A percentile compares a stretch with the other conserved stretches of the same genome.
These are phyloP conservation scores for Spisula solida DNA, from an alignment of 2,888 invertebrate species.

Conservation along the genomic window DNA sequence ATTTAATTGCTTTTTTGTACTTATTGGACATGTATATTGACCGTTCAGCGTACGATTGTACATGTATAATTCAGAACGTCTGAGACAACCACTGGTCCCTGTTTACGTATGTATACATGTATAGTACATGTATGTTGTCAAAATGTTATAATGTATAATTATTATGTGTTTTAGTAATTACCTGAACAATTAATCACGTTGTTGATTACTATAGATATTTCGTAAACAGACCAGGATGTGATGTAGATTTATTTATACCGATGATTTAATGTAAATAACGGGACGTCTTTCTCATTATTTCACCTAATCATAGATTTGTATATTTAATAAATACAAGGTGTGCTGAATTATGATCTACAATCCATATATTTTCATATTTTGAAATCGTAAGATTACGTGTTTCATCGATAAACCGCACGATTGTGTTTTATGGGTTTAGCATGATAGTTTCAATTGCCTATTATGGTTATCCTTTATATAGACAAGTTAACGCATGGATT, in stretches of 20 bases:
- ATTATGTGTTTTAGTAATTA: background rate
- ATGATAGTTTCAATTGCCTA: too few relatives aligned
- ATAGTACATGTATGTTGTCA: background rate
- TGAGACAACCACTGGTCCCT: background rate
- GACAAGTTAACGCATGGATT: too few relatives aligned
- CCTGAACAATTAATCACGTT: background rate
- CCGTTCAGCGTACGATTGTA: background rate
- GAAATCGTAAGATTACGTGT: background rate
- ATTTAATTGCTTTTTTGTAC: conserved; percentile 18
- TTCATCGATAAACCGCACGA: too few relatives aligned
- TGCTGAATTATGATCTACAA: background rate
- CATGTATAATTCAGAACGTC: conserved; percentile 14
- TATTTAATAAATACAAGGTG: background rate
- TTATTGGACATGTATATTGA: background rate
- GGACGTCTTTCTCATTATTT: background rate
- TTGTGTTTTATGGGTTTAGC: too few relatives aligned
- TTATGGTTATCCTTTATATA: too few relatives aligned
- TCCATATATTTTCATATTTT: background rate
- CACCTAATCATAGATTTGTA: background rate
- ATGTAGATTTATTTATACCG: background rate
- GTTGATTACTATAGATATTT: background rate
- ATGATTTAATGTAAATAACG: conserved; percentile 13
- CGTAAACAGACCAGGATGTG: background rate
- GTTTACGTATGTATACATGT: background rate
- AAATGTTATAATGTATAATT: background rate